Conservation (phyloP, 37 sponge, comb jelly and placozoan species). For the Axinella damicornis region DNA sequence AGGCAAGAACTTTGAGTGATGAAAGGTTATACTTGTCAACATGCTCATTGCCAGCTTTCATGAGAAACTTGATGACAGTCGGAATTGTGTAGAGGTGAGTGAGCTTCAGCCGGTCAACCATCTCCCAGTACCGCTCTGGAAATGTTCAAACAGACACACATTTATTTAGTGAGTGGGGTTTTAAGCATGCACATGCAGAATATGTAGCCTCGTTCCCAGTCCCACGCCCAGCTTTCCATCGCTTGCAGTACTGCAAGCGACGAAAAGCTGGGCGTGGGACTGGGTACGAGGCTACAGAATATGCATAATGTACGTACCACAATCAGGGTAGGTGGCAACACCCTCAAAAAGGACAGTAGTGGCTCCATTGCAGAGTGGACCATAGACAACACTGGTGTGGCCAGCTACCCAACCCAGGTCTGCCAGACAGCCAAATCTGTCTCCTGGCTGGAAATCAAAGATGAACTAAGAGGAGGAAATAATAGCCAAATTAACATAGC, state of each 20-base stretch:
- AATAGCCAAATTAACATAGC: no score
- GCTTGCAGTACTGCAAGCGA: no score
- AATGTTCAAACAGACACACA: no score
- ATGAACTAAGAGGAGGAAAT: conserved; percentile 6
- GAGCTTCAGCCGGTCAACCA: conserved; percentile 74
- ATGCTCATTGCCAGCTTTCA: conserved; percentile 71
- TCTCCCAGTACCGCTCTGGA: conserved; percentile 95
- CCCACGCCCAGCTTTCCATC: no score
- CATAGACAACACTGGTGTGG: conserved; percentile 69
- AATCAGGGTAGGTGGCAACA: conserved; percentile 66
- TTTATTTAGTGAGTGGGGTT: neutral
- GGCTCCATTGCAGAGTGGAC: conserved; percentile 76
- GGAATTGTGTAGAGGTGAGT: conserved; percentile 91
- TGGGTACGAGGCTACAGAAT: no score
- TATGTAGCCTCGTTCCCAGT: no score
- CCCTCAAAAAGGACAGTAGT: conserved; percentile 71
- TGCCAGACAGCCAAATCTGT: conserved; percentile 66
- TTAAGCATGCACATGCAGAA: neutral
- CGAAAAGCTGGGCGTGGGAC: no score
- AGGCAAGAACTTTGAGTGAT: conserved; percentile 76
- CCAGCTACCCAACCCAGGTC: conserved; percentile 80
- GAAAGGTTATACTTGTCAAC: conserved; percentile 81
- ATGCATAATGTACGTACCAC: neutral
- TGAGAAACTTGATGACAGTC: conserved; percentile 84
- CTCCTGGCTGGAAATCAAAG: conserved; percentile 67